These are phyloP conservation scores for Orthonychiurus folsomi DNA, from an alignment of 2,888 invertebrate species.

Conservation along the genomic window DNA sequence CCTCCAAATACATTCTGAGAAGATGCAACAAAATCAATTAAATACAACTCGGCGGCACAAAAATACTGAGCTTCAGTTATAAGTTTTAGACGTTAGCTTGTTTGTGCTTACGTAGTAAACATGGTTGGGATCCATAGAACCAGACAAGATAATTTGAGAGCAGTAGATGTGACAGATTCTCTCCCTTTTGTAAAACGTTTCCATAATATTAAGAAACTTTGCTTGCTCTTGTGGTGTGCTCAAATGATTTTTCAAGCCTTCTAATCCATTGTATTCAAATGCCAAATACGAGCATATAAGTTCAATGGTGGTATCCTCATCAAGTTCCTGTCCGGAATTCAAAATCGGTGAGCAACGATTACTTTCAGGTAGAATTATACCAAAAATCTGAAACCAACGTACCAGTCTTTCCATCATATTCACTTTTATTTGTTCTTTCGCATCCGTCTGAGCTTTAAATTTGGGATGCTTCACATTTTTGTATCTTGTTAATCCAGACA, in stretches of 20 bases:
- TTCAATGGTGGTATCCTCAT: slow-evolving; percentile 30
- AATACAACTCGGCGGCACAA: too few relatives aligned
- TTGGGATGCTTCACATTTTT: background rate
- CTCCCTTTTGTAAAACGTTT: slow-evolving; percentile 32
- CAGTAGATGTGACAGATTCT: slow-evolving; percentile 29
- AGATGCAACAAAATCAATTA: too few relatives aligned
- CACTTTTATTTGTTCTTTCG: slow-evolving; percentile 18
- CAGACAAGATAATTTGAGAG: slow-evolving; percentile 31
- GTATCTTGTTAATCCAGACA: slow-evolving; percentile 26
- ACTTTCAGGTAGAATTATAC: background rate
- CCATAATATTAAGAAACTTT: slow-evolving; percentile 20
- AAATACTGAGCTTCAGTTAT: too few relatives aligned
- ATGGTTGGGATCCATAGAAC: slow-evolving; percentile 20
- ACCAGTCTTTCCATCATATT: slow-evolving; percentile 28
- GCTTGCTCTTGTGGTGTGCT: background rate
- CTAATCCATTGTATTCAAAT: slow-evolving; percentile 35
- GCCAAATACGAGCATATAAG: slow-evolving; percentile 31
- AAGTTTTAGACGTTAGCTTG: too few relatives aligned
- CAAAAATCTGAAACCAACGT: too few relatives aligned
- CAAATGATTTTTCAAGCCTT: background rate
- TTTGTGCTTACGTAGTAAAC: slow-evolving; percentile 28
- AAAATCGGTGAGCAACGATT: background rate
- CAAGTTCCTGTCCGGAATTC: too few relatives aligned
- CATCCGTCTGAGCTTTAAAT: background rate
- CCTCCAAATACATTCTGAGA: slow-evolving; percentile 27